phyloP scores from a whole-genome alignment of 2,888 invertebrate species.

The Cryptus armator region DNA sequence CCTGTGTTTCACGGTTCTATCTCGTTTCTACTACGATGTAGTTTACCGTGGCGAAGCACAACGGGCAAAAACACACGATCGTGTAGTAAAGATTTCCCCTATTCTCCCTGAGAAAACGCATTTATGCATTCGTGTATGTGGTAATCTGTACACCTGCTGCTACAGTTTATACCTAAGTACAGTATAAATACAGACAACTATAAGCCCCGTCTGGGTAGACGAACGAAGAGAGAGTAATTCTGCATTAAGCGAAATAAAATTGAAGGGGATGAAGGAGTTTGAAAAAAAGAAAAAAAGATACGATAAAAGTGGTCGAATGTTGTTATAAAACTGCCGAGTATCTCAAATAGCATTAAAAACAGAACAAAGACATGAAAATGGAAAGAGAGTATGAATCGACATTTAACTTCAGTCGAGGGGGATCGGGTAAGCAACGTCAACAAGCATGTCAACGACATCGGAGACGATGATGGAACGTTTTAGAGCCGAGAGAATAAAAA shows the following conservation, averaged over 20 bases:
- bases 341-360: not conserved
- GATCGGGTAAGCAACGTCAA: slow-evolving; percentile 33
- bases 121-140: slow-evolving; percentile 51
- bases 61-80: slow-evolving; percentile 37
- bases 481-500: slow-evolving; percentile 19
- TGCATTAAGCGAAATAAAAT: slow-evolving; percentile 49
- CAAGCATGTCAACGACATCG: slow-evolving; percentile 42
- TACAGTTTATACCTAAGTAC: slow-evolving; percentile 40
- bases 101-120: slow-evolving; percentile 47
- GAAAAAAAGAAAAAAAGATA: not conserved
- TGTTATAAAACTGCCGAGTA: slow-evolving; percentile 11
- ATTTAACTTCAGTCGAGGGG: slow-evolving; percentile 19
- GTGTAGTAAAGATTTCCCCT: slow-evolving; percentile 33
- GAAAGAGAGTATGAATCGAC: slow-evolving; percentile 57
- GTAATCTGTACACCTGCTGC: slow-evolving; percentile 58
- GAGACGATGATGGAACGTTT: slow-evolving; percentile 38
- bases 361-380: slow-evolving; percentile 52
- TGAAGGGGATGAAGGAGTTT: slow-evolving; percentile 12
- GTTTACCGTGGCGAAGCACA: slow-evolving; percentile 39
- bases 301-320: slow-evolving; percentile 23
- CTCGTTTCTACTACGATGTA: slow-evolving; percentile 58
- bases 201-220: not conserved
- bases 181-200: slow-evolving; percentile 20
- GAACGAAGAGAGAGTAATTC: not conserved
- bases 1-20: slow-evolving; percentile 59